phyloP scores from a whole-genome alignment of 2,113 vertebrate genomes.

The Ceyx cyanopectus region DNA sequence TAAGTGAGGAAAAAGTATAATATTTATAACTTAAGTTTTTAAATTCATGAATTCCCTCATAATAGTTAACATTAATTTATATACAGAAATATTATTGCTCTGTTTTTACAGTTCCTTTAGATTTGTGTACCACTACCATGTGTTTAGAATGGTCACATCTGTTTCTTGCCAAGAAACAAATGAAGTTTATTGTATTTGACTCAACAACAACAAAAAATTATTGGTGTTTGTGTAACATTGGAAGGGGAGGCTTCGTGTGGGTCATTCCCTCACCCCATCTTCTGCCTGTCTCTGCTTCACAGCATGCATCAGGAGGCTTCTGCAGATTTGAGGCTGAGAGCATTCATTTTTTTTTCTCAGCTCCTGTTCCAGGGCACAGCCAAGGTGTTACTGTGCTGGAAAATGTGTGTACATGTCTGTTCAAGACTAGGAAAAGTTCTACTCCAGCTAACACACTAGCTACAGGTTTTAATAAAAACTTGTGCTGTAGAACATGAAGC shows the following conservation, averaged over 20 bases:
- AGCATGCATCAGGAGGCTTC: not conserved
- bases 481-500: not conserved
- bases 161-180: slow-evolving; percentile 3
- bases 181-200: not conserved
- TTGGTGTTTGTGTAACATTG: not conserved
- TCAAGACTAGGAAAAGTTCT: not conserved
- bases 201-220: not conserved
- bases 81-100: not conserved
- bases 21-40: not conserved
- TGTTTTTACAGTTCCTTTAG: not conserved
- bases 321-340: not conserved
- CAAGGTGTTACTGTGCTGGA: not conserved
- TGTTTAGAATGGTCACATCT: not conserved
- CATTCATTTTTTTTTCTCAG: not conserved
- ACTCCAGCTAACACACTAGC: not conserved
- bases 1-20: not conserved
- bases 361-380: not conserved
- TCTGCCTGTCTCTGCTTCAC: not conserved
- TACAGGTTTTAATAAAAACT: not conserved
- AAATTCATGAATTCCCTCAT: not conserved
- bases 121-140: not conserved
- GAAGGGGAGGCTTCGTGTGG: not conserved
- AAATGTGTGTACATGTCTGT: not conserved
- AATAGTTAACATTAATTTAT: not conserved
- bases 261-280: not conserved